Evolutionary conservation across 2,113 vertebrate genomes (phyloP), one percentile per base, ranked within the genome.

Genomic region (Nestor notabilis): DNA sequence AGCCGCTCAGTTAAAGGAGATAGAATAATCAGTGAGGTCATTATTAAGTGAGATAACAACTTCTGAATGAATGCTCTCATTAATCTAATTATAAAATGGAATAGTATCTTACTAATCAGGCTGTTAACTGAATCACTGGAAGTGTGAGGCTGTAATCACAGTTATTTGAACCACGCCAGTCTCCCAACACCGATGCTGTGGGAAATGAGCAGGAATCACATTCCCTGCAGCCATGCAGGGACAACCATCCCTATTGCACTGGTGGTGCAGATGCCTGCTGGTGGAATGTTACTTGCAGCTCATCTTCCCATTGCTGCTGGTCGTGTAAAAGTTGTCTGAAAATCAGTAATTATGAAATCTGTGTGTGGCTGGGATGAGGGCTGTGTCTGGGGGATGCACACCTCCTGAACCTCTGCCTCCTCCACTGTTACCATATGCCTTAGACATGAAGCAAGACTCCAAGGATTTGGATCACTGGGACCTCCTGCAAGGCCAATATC

Each of bases 11-110:
- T 98, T 98, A 97, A 97, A 98, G 94, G 97, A 98, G 98, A 98
- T 97, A 98, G 97, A 97, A 98, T 98, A 98, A 98, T 98, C 98
- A 98, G 97, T 97, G 97, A 98, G 98, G 97, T 98, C 98, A 98
- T 98, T 98, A 98, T 98, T 98, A 98, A 98, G 97, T 91, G 97
- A 98, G 98, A 98, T 98, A 98, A 98, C 97, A 97, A 98, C 97
- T 98, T 98, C 97, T 98, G 97, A 98, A 98, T 98, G 98, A 98
- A 98, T 94, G 96, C 92, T 95, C 96, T 98, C 98, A 98, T 98
- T 98, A 98, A 98, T 98, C 97, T 98, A 97, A 98, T 98, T 98
- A 98, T 95, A 93, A 98, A 97, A 96, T 97, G 97, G 96, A 98
- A 98, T 97, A 93, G 94, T 96, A 96, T 98, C 97, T 97, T 91